These are phyloP conservation scores for Ploceus nigricollis DNA, from an alignment of 2,113 vertebrate genomes.

Conservation along the genomic window DNA sequence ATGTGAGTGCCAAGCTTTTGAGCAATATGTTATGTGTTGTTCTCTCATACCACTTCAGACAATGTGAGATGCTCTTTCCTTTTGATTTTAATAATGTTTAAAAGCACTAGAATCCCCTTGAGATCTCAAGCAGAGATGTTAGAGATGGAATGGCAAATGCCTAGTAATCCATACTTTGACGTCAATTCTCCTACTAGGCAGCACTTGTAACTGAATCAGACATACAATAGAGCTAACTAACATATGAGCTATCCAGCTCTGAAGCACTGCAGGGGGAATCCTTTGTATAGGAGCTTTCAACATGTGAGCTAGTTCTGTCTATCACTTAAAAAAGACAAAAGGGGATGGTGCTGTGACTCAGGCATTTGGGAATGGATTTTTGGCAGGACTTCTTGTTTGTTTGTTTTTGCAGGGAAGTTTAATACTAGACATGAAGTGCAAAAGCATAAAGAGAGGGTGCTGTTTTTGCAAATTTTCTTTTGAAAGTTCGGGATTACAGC, in stretches of 20 bases:
- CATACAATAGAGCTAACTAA: slow-evolving; percentile 28
- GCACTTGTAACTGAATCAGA: slow-evolving; percentile 23
- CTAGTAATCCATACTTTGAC: slow-evolving; percentile 39
- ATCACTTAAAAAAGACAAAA: slow-evolving; percentile 24
- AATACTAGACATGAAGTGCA: neutral
- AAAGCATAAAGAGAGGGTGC: neutral
- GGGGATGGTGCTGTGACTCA: neutral
- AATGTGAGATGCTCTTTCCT: neutral
- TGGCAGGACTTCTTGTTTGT: slow-evolving; percentile 22
- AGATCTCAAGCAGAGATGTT: slow-evolving; percentile 19
- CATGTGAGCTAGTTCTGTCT: slow-evolving; percentile 19
- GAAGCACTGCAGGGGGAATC: slow-evolving; percentile 1
- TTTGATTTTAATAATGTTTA: neutral
- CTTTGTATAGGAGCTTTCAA: slow-evolving; percentile 26
- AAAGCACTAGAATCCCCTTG: neutral
- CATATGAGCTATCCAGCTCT: neutral
- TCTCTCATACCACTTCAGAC: neutral
- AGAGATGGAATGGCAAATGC: neutral
- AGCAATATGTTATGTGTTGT: neutral
- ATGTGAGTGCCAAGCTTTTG: neutral
- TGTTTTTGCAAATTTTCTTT: slow-evolving; percentile 9
- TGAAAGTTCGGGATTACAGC: slow-evolving; percentile 32
- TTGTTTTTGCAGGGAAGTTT: slow-evolving; percentile 11
- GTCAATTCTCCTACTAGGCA: slow-evolving; percentile 36
- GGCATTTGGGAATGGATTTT: neutral